Evolutionary conservation across 1,140 invertebrate species (phyloP).

Genomic region (Rhopalosiphum padi): DNA sequence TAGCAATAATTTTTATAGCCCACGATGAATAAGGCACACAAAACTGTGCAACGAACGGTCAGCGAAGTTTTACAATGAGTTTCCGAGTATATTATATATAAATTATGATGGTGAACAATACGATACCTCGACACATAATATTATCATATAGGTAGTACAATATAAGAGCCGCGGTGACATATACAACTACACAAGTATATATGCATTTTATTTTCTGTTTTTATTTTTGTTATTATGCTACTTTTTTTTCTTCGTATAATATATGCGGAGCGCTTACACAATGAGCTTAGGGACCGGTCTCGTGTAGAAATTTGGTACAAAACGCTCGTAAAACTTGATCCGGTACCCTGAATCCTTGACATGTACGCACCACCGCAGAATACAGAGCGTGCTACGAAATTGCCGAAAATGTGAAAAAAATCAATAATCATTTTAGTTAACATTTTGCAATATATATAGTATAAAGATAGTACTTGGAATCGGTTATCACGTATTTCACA

Average conservation of each 20-base stretch:
- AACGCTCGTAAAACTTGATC: conserved; percentile 39
- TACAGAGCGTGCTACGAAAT: neutral
- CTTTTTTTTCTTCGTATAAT: neutral
- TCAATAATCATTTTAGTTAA: neutral
- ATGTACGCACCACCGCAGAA: neutral
- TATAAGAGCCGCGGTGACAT: neutral
- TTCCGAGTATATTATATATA: neutral
- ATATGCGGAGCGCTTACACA: neutral
- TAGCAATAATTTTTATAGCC: conserved; percentile 29
- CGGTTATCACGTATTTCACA: neutral
- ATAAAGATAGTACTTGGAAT: neutral
- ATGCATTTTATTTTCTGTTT: neutral
- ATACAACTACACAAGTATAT: no score
- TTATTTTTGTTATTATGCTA: neutral
- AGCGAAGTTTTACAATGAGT: neutral
- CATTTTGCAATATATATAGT: neutral
- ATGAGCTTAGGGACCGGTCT: conserved; percentile 41
- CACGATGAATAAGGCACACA: neutral
- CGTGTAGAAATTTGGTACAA: neutral
- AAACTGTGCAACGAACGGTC: neutral
- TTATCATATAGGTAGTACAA: neutral
- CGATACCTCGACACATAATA: neutral
- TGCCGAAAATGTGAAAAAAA: neutral
- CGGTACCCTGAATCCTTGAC: neutral
- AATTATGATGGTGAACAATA: neutral